phyloP scores from a whole-genome alignment of 64 coral and sea anemone species.

The Montipora sp. region DNA sequence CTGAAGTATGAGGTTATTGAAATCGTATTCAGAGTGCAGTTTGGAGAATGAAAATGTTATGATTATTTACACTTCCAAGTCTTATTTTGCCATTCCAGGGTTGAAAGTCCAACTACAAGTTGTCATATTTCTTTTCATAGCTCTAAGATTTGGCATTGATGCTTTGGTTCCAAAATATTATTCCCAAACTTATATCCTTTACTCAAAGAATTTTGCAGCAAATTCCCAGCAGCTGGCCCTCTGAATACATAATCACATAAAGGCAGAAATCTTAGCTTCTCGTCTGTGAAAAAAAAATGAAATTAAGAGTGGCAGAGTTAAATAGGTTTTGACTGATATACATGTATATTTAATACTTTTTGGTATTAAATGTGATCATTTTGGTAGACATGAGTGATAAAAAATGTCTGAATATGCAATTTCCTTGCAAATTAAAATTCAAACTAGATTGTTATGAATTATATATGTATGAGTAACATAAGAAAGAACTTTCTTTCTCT shows the following conservation, averaged over 20 bases:
- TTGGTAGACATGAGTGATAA: conserved; percentile 11
- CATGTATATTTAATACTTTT: conserved; percentile 17
- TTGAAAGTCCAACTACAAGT: too few relatives aligned
- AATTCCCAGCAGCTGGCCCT: too few relatives aligned
- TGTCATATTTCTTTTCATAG: too few relatives aligned
- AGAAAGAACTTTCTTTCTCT: background rate
- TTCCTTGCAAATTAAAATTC: conserved; percentile 20
- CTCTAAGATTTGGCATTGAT: too few relatives aligned
- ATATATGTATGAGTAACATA: background rate
- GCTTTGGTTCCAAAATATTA: too few relatives aligned
- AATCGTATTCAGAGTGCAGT: background rate
- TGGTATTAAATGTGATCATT: conserved; percentile 6
- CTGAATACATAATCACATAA: too few relatives aligned
- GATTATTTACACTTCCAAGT: background rate
- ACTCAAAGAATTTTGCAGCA: too few relatives aligned
- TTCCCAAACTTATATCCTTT: too few relatives aligned
- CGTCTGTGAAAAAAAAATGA: too few relatives aligned
- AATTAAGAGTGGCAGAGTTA: background rate
- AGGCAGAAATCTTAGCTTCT: too few relatives aligned
- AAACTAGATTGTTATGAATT: conserved; percentile 18
- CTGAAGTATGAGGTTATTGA: background rate
- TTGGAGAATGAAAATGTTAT: background rate
- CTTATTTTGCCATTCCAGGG: too few relatives aligned
- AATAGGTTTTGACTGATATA: conserved; percentile 7
- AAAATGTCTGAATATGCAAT: conserved; percentile 5